Base-by-base conservation (phyloP, 2,797 vertebrate species). In the Myotis findleyi region DNA sequence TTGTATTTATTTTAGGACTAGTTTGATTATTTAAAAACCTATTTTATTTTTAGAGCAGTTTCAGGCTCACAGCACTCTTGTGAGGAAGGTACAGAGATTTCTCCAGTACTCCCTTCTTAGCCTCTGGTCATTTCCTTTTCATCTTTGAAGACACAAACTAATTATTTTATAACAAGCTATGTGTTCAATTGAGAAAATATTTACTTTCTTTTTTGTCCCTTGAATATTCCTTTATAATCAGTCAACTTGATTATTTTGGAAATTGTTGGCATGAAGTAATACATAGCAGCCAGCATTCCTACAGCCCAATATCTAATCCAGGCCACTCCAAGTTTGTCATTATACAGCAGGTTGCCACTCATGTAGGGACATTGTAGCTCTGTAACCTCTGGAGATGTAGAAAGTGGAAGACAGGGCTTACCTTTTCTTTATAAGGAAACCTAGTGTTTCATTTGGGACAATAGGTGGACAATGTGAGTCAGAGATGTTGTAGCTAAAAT, bases 71-170 rank as follows among this genome's bases (percentile, higher is more conserved):
- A 72, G 44, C 23, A 36, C 2, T 33, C 23, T 2, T 30, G 51
- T 53, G 53, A 16, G 25, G 62, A 94, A 62, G 47, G 21, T 21
- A 33, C 11, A 44, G 59, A 66, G 21, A 75, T 44, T 62, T 84
- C 14, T 47, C 27, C 25, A 44, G 53, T 20, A 3, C 5, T 76
- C 47, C 44, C 44, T 62, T 36, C 77, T 36, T 4, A 62, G 55
- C 68, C 79, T 83, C 44, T n/a, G 44, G 55, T 71, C 25, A 44
- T 83, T 95, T 93, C 33, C 71, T 82, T 89, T 75, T 83, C 33
- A 83, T 75, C n/a, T 80, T 83, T 75, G 64, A 92, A 89, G 91
- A 75, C 8, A 51, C 55, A 69, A 69, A 66, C 9, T 51, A 76
- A 95, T 80, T 87, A 9, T 82, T 97, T 62, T n/a, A 86, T 68